phyloP scores from a whole-genome alignment of 1,140 invertebrate species.

The Odontomachus brunneus region DNA sequence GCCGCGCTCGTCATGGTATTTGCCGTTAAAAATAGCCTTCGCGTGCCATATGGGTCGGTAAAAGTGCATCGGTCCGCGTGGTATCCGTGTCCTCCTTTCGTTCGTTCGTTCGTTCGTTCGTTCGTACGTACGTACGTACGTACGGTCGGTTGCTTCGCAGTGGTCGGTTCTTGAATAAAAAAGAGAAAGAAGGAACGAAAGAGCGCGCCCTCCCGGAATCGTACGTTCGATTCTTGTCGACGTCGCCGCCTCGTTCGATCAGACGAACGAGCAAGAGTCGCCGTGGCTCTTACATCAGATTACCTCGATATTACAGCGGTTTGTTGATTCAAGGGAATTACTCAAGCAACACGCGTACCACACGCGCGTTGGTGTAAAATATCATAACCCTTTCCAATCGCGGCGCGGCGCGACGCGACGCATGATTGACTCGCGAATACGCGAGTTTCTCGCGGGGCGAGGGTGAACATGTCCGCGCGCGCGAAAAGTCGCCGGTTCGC shows the following conservation, averaged over 20 bases:
- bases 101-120: conserved; percentile 12
- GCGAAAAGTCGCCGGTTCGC: conserved; percentile 24
- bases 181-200: conserved; percentile 30
- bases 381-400: conserved; percentile 21
- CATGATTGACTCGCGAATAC: conserved; percentile 37
- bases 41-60: conserved; percentile 71
- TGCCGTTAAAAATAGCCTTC: conserved; percentile 78
- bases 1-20: conserved; percentile 57
- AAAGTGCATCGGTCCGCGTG: conserved; percentile 71
- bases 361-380: conserved; percentile 30
- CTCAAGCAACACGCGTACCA: conserved; percentile 20
- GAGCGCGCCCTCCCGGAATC: conserved; percentile 6
- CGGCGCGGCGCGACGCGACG: conserved; percentile 29
- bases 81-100: conserved; percentile 66
- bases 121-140: too few relatives aligned
- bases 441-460: conserved; percentile 9
- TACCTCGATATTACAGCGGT: conserved; percentile 12
- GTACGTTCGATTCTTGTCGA: neutral
- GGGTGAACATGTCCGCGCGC: neutral
- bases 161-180: conserved; percentile 32
- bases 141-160: conserved; percentile 31
- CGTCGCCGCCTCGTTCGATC: neutral
- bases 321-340: conserved; percentile 37
- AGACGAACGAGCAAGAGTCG: neutral
- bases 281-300: conserved; percentile 5